Percentiles rank a stretch among this genome's conserved stretches.
Evolutionary conservation across 2,113 vertebrate genomes (phyloP).

Genomic region (Corydoras sp.): DNA sequence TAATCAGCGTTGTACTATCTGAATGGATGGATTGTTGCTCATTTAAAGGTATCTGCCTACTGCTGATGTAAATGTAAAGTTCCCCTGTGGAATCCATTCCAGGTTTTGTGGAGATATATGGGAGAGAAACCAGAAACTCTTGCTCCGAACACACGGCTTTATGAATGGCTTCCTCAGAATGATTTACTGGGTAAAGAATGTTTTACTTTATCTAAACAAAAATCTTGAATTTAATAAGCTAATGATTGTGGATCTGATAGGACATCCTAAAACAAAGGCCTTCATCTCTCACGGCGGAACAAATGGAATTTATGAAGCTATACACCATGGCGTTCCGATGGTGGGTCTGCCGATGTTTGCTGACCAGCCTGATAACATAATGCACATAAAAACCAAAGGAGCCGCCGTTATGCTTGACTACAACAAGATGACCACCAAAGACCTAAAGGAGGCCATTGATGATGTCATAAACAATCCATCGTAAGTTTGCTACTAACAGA

Average conservation of each 20-base stretch:
- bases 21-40: no score
- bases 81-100: conserved; percentile 6
- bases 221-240: neutral
- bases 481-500: conserved; percentile 23
- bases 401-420: conserved; percentile 70
- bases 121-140: conserved; percentile 68
- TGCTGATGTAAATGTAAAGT: no score
- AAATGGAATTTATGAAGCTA: conserved; percentile 84
- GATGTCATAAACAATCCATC: conserved; percentile 30
- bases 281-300: conserved; percentile 85
- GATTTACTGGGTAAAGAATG: conserved; percentile 73
- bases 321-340: conserved; percentile 79
- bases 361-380: conserved; percentile 76
- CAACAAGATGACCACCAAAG: conserved; percentile 57
- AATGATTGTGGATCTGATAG: conserved; percentile 49
- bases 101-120: conserved; percentile 81
- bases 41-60: no score
- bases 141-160: conserved; percentile 68
- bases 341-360: conserved; percentile 80
- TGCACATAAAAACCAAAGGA: conserved; percentile 71
- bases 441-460: conserved; percentile 44
- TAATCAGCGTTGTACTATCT: no score
- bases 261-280: conserved; percentile 75
- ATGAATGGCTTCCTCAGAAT: conserved; percentile 80
- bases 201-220: neutral